Evolutionary conservation across 1,140 invertebrate species (phyloP), one percentile per base, ranked within the genome.

Genomic region (Drosophila persimilis): DNA sequence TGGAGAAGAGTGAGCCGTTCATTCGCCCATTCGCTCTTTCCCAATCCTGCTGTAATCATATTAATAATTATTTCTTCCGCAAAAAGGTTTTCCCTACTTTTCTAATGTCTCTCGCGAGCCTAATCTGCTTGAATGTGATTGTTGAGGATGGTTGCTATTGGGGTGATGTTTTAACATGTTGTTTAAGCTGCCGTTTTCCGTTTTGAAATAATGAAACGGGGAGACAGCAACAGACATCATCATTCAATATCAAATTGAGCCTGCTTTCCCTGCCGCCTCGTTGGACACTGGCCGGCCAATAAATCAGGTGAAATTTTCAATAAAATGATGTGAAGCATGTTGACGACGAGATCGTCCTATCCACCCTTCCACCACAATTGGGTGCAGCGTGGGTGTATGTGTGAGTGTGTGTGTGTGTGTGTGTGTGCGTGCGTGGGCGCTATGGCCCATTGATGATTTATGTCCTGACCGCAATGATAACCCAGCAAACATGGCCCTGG

Each of bases 11-110:
- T 26, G 39, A 24, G 55, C 22, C 44, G 26, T 5, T 5, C 24
- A 24, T 24, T 24, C 24, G 15, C 45, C 20, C 60, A 1, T 26
- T 9, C 6, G 5, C 29, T 6, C 22, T 11, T 31, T 31, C 20
- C 43, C 31, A 15, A 11, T 8, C 48, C 35, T 8, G 31, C 55
- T 50, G 71, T 86, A 86, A 85, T 74, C 80, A 85, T 74, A 86
- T 77, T 80, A 86, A 80, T 85, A 77, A 85, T 77, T 86, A 80
- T 85, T 85, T 80, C 58, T 50, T 69, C 50, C 51, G 24, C 51
- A 48, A 69, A 44, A 44, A 71, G 66, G 54, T 79, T 79, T 50
- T 48, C 44, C 24, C 76, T 64, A 55, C 46, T 48, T 58, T 47
- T 29, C 22, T 72, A 76, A 80, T 73, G 62, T 57, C 67, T 76